Evolutionary conservation across 2,797 vertebrate genomes (phyloP).

Genomic region (Hemitrygon akajei): DNA sequence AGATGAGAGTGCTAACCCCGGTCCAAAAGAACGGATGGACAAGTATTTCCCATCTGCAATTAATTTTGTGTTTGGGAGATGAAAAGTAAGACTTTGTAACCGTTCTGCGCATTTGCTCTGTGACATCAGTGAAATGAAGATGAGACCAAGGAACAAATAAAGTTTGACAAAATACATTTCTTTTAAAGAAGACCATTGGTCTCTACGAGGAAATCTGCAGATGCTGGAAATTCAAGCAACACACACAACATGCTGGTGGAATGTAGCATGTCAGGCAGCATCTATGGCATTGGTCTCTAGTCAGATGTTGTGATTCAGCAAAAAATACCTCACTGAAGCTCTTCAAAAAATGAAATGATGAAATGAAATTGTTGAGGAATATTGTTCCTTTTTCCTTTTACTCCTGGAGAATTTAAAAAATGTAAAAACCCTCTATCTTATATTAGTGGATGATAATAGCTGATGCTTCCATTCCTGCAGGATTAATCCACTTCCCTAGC

Average conservation of each 20-base stretch:
- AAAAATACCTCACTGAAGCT: background rate
- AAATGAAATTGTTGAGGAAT: background rate
- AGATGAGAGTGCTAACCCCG: no score
- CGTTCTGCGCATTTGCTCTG: background rate
- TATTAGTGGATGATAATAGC: no score
- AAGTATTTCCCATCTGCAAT: background rate
- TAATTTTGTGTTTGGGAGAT: background rate
- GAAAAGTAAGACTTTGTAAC: background rate
- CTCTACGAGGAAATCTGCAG: no score
- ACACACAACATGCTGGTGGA: no score
- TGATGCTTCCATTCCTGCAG: no score
- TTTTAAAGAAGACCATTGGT: background rate
- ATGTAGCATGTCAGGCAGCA: no score
- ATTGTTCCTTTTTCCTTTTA: background rate
- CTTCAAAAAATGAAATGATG: background rate
- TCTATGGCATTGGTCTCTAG: background rate
- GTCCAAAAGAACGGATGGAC: background rate
- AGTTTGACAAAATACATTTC: background rate
- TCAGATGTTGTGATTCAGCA: background rate
- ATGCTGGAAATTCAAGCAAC: no score
- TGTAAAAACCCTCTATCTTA: background rate
- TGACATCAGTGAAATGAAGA: background rate
- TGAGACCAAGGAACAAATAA: background rate
- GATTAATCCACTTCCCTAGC: no score
- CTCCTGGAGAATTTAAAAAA: background rate